Conservation (phyloP, 2,113 vertebrate species). For the Lagenorhynchus albirostris region DNA sequence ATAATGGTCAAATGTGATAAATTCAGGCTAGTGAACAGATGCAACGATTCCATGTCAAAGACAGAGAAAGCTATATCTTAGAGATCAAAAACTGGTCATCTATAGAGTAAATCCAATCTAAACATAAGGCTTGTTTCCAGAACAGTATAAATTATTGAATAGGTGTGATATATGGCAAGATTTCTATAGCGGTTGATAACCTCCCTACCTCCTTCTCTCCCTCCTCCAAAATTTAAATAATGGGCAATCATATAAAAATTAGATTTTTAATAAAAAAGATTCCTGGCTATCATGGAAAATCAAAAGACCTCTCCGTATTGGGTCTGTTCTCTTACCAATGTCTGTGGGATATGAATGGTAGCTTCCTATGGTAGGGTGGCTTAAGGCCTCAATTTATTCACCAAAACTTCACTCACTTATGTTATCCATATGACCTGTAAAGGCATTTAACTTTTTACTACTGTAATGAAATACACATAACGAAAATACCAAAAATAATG, state of each 20-base stretch:
- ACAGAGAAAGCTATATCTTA: background rate
- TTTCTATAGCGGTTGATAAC: background rate
- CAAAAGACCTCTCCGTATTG: background rate
- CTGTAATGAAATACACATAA: background rate
- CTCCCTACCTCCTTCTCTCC: background rate
- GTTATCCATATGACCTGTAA: background rate
- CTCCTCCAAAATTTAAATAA: background rate
- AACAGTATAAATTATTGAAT: background rate
- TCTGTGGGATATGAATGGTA: background rate
- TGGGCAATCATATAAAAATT: background rate
- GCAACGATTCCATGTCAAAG: background rate
- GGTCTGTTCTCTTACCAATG: background rate
- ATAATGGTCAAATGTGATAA: background rate
- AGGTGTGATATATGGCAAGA: background rate
- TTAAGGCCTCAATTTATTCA: background rate
- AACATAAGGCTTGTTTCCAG: background rate
- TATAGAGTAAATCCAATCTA: background rate
- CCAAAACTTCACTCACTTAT: background rate
- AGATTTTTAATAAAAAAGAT: background rate
- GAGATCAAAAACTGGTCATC: background rate
- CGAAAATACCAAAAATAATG: background rate
- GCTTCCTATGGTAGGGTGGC: background rate
- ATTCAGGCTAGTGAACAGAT: background rate
- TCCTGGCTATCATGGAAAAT: background rate
- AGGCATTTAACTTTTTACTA: background rate